These are phyloP conservation scores for Triplophysa rosa DNA, from an alignment of 2,113 vertebrate species.

Conservation along the genomic window DNA sequence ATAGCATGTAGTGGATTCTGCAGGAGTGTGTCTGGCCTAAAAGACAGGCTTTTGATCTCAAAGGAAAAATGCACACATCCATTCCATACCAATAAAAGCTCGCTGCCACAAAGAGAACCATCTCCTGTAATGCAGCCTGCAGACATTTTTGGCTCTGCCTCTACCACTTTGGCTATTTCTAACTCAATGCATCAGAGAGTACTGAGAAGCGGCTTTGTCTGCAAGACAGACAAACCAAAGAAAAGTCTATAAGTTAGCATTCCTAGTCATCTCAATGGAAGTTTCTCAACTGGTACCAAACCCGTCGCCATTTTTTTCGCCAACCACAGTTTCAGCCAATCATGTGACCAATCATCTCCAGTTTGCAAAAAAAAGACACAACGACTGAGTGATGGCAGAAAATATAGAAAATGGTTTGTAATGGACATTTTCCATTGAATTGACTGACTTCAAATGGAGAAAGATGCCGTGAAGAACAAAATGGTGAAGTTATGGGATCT, in stretches of 20 bases:
- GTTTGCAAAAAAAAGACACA: too few relatives aligned
- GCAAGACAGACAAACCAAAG: slow-evolving; percentile 39
- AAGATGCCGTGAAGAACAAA: too few relatives aligned
- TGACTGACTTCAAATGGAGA: too few relatives aligned
- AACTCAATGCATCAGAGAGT: slow-evolving; percentile 1
- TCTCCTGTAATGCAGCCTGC: slow-evolving; percentile 52
- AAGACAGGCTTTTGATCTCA: slow-evolving; percentile 24
- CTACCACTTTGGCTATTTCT: slow-evolving; percentile 66
- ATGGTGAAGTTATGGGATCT: too few relatives aligned
- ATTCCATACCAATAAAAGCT: slow-evolving; percentile 39
- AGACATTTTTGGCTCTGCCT: slow-evolving; percentile 57
- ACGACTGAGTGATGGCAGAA: too few relatives aligned
- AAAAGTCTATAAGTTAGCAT: slow-evolving; percentile 3
- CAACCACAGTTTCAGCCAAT: too few relatives aligned
- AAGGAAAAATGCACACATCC: slow-evolving; percentile 30
- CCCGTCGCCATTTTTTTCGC: too few relatives aligned
- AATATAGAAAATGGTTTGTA: too few relatives aligned
- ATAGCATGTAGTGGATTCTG: slow-evolving; percentile 24
- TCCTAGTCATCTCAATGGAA: too few relatives aligned
- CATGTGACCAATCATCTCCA: too few relatives aligned
- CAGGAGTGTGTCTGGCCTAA: slow-evolving; percentile 23
- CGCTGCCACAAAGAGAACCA: slow-evolving; percentile 32
- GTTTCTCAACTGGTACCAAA: too few relatives aligned
- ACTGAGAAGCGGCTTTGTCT: slow-evolving; percentile 40
- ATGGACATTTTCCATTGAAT: too few relatives aligned